Evolutionary conservation across 2,888 invertebrate species (phyloP).

Genomic region (Aleiodes leptofemur): DNA sequence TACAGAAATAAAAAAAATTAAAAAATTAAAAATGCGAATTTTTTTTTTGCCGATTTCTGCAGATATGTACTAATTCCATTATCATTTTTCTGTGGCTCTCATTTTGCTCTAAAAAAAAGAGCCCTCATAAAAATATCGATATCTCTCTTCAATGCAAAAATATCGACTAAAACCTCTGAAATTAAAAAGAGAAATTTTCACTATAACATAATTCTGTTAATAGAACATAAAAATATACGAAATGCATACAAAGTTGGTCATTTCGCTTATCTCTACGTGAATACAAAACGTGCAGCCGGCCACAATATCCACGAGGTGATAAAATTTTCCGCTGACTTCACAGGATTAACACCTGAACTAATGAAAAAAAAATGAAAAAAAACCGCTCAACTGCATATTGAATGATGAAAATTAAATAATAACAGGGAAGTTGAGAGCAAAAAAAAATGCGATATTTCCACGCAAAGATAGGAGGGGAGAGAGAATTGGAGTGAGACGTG

Average conservation of each 20-base stretch:
- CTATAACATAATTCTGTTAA: slow-evolving; percentile 41
- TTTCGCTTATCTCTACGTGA: slow-evolving; percentile 56
- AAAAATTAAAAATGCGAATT: too few relatives aligned
- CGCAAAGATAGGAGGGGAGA: background rate
- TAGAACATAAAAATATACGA: slow-evolving; percentile 38
- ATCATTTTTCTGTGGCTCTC: too few relatives aligned
- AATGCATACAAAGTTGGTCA: slow-evolving; percentile 58
- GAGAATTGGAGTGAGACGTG: background rate
- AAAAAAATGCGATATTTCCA: background rate
- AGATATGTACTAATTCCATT: too few relatives aligned
- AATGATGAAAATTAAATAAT: slow-evolving; percentile 16
- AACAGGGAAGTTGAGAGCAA: background rate
- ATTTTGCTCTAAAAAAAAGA: too few relatives aligned
- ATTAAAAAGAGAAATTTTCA: background rate
- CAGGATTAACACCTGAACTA: slow-evolving; percentile 3
- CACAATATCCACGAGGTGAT: slow-evolving; percentile 23
- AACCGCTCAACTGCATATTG: background rate
- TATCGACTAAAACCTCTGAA: background rate
- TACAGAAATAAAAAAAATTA: too few relatives aligned
- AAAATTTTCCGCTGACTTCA: slow-evolving; percentile 43
- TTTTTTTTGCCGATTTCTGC: too few relatives aligned
- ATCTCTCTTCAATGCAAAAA: too few relatives aligned
- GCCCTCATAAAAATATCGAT: too few relatives aligned
- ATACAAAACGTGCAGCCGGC: background rate
- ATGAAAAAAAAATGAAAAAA: background rate